Base-by-base conservation (phyloP, 2,113 vertebrate species). In the Spilogale gracilis region DNA sequence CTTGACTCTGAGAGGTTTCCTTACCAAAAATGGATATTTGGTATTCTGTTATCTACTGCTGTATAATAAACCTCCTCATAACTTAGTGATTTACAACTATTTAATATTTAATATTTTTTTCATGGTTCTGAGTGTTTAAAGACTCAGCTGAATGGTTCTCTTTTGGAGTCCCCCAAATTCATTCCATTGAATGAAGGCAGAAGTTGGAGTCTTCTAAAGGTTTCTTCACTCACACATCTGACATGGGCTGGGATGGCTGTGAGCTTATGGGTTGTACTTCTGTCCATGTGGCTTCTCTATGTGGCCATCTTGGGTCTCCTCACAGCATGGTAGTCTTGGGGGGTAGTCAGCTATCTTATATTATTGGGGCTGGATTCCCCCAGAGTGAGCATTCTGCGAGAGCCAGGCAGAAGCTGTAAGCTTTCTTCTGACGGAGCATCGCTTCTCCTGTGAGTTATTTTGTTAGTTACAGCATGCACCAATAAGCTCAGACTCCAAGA, bases 211-310 rank as follows among this genome's bases (percentile, higher is more conserved):
- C 65, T 94, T 91, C 43, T 63, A 74, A 61, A 84, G 45, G 10
- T 92, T 90, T 92, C 69, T 87, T 82, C n/a, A 69, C 43, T 91
- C 65, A 30, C 13, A 69, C 38, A 20, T 84, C 74, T 95, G 54
- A 50, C n/a, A 52, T 10, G 82, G 48, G 11, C 74, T 84, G 69
- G 43, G 9, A 80, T 71, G 67, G 27, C 38, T 45, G 17, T 80
- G 43, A 56, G 50, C 30, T 83, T 89, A 73, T 38, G 61, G 43
- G 50, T 71, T 30, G 30, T 48, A 48, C 43, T 50, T 80, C 50
- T 87, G 52, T 65, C 87, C 20, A 4, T 27, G 8, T 58, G 74
- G 61, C 86, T 97, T 92, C 56, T 78, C 73, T 11, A 21, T 11
- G 45, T 67, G 48, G 43, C 71, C 71, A 21, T 48, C 11, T 74